Base-by-base conservation (phyloP, 2,888 invertebrate species). In the Cordilura impudica region DNA sequence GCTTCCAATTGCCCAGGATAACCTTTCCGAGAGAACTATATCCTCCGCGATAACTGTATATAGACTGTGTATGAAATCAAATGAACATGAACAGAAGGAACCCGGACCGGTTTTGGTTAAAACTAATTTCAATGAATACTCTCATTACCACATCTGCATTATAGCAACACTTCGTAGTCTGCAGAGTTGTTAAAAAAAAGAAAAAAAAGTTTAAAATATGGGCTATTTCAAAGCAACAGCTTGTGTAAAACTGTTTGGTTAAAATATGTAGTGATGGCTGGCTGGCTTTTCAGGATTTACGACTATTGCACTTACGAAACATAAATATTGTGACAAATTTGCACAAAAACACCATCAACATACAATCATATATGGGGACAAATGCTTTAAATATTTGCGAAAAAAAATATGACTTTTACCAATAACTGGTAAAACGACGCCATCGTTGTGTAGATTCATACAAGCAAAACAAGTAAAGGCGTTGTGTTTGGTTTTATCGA, bases 251-350 rank as follows among this genome's bases (percentile, higher is more conserved):
- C 71, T 74, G 56, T 66, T 65, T 23, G 31, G 19, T 47, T 56
- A 58, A 66, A 74, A 75, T 74, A n/a, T n/a, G n/a, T n/a, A 74
- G 56, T 63, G 58, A 61, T 39, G 65, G 63, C 54, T 67, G 43
- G 67, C 74, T 75, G 66, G 74, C 56, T 79, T 79, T 75, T 56
- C 66, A 76, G 76, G 80, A 80, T 80, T 76, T 80, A 80, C 80
- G 80, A 76, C 67, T 72, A 73, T 80, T 80, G 80, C 76, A 70
- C 76, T 76, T 73, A 29, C 65, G 53, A 70, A 69, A 66, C 76
- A 80, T 80, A 80, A 80, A 80, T 80, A 80, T 80, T 80, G 80
- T 71, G 79, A 79, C 74, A 79, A 75, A 79, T 75, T 63, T 75
- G 43, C 66, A 63, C 70, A 71, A 75, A 71, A 75, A 71, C 21